Conservation (phyloP, 2,888 invertebrate species). For the Drosophila suboccidentalis region DNA sequence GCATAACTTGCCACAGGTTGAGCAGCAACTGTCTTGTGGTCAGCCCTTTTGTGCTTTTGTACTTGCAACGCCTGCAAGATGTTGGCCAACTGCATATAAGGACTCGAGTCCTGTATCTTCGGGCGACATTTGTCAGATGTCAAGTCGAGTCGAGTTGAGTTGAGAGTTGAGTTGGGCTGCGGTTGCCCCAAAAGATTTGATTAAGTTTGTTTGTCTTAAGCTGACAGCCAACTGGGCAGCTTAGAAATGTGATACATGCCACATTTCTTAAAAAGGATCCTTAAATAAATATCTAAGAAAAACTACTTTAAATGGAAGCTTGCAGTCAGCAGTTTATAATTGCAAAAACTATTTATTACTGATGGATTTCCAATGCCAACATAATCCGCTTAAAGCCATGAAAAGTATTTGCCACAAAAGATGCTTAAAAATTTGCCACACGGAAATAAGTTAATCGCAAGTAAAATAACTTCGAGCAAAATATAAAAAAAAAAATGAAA, state of each 20-base stretch:
- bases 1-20: slow-evolving; percentile 56
- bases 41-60: slow-evolving; percentile 37
- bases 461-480: slow-evolving; percentile 57
- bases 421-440: slow-evolving; percentile 37
- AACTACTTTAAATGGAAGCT: slow-evolving; percentile 3
- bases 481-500: slow-evolving; percentile 18
- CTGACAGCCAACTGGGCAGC: slow-evolving; percentile 35
- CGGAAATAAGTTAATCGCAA: slow-evolving; percentile 62
- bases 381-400: slow-evolving; percentile 28
- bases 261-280: slow-evolving; percentile 3
- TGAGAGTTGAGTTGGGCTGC: slow-evolving; percentile 55
- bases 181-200: slow-evolving; percentile 71
- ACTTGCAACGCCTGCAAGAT: slow-evolving; percentile 50
- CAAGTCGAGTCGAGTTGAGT: slow-evolving; percentile 13
- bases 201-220: slow-evolving; percentile 58
- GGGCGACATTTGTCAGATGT: slow-evolving; percentile 72
- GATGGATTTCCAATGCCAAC: slow-evolving; percentile 12
- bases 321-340: background rate
- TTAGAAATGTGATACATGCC: slow-evolving; percentile 44
- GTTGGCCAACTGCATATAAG: slow-evolving; percentile 57
- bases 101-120: slow-evolving; percentile 43
- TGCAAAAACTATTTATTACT: slow-evolving; percentile 6
- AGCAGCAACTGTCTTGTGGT: slow-evolving; percentile 53
- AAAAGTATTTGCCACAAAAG: slow-evolving; percentile 8
- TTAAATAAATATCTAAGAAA: slow-evolving; percentile 6